Base-by-base conservation (phyloP, 2,113 vertebrate genomes). In the Semnornis frantzii region DNA sequence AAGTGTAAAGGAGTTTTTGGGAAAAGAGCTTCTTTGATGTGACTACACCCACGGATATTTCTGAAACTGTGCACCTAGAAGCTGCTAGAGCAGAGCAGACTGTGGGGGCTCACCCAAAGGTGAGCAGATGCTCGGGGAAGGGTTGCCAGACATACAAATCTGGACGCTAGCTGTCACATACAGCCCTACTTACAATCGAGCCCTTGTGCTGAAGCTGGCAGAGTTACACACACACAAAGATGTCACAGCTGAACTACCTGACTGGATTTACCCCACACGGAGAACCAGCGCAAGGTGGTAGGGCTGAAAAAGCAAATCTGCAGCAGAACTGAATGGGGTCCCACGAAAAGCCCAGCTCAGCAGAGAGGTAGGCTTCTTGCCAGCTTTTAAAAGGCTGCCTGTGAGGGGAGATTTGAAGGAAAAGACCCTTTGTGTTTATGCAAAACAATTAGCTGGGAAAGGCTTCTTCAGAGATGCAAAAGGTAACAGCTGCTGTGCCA, bases 231-330 rank as follows among this genome's bases (percentile, higher is more conserved):
- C 19, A 7, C 34, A 11, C 4, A 44, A 5, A 39, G 33, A 7
- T 7, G 54, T 1, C 62, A 24, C 63, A 46, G 62, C 55, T 4
- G 5, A 83, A 68, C 59, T 44, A 66, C 71, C 55, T 25, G 34
- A 0, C 50, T 4, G 24, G 27, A 27, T n/a, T 23, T 18, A 11
- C 72, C 8, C 33, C 33, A 7, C 16, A 0, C 13, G 18, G 31
- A 15, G 24, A n/a, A 2, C 2, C 1, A 0, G 6, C 0, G 0
- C 12, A 7, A 25, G 14, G 37, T 3, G 15, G 15, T 17, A 23
- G 37, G 55, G 69, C 68, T 37, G 44, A 17, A 21, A 80, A 60
- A 82, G 8, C 21, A 5, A 4, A 8, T 0, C 2, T 8, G 19
- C 62, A 52, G 46, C 50, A 10, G 58, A 15, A 82, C 69, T 52